Conservation (phyloP, 2,113 vertebrate genomes). For the Gopherus flavomarginatus region DNA sequence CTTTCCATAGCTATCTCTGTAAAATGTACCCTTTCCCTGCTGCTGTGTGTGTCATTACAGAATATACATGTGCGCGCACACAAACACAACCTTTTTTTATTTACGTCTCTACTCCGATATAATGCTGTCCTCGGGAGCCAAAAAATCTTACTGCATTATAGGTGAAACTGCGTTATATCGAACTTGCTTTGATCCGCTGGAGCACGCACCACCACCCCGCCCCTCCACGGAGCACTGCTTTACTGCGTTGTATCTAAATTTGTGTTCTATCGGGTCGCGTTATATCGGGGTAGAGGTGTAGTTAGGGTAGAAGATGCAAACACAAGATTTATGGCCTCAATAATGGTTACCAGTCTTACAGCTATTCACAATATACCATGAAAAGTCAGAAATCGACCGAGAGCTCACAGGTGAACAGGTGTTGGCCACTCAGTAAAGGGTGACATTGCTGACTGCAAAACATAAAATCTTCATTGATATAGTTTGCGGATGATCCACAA, state of each 20-base stretch:
- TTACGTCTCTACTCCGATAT: not conserved
- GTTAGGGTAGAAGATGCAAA: not conserved
- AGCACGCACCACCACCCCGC: too few relatives aligned
- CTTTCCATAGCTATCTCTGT: not conserved
- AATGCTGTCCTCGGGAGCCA: too few relatives aligned
- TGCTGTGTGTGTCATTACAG: not conserved
- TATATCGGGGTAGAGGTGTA: too few relatives aligned
- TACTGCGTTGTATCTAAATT: too few relatives aligned
- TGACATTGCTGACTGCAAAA: not conserved
- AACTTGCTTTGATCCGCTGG: too few relatives aligned
- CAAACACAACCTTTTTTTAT: not conserved
- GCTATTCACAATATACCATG: not conserved
- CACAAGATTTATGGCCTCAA: not conserved
- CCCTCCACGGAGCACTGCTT: too few relatives aligned
- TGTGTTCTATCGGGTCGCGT: too few relatives aligned
- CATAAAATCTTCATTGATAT: not conserved
- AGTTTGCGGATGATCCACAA: not conserved
- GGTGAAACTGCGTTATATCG: too few relatives aligned
- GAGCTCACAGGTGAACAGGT: not conserved
- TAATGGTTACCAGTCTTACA: not conserved
- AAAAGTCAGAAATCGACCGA: not conserved
- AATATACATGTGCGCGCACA: not conserved
- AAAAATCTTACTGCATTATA: too few relatives aligned
- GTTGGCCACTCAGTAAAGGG: not conserved
- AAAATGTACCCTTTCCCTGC: not conserved